phyloP scores from a whole-genome alignment of 1,140 invertebrate species.

The Papilio xuthus region DNA sequence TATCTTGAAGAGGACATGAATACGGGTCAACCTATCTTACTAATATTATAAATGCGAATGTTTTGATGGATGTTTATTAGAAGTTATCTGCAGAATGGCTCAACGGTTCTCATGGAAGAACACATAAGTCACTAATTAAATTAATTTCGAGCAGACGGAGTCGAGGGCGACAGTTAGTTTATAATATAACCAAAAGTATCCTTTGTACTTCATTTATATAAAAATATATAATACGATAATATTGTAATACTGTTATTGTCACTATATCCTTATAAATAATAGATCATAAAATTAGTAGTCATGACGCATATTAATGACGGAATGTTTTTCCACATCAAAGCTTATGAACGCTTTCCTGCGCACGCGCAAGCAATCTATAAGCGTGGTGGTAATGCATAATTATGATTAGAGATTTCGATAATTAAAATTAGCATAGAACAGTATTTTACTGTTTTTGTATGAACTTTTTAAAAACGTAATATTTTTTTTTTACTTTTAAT shows the following conservation, averaged over 20 bases:
- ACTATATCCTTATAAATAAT: background rate
- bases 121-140: too few relatives aligned
- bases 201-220: background rate
- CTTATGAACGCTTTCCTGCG: slow-evolving; percentile 7
- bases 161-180: too few relatives aligned
- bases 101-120: too few relatives aligned
- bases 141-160: too few relatives aligned
- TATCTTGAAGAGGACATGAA: too few relatives aligned
- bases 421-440: background rate
- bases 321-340: slow-evolving; percentile 18
- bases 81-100: too few relatives aligned
- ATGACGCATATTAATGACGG: background rate
- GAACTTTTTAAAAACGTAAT: too few relatives aligned
- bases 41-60: too few relatives aligned
- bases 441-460: background rate
- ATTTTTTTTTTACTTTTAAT: too few relatives aligned
- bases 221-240: background rate
- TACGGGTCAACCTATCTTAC: too few relatives aligned
- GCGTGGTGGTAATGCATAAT: background rate
- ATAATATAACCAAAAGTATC: too few relatives aligned
- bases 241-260: background rate
- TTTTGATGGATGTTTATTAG: too few relatives aligned
- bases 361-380: background rate
- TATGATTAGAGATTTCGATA: background rate
- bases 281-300: background rate